Base-by-base conservation (phyloP, 2,888 invertebrate species). In the Zootermopsis nevadensis region DNA sequence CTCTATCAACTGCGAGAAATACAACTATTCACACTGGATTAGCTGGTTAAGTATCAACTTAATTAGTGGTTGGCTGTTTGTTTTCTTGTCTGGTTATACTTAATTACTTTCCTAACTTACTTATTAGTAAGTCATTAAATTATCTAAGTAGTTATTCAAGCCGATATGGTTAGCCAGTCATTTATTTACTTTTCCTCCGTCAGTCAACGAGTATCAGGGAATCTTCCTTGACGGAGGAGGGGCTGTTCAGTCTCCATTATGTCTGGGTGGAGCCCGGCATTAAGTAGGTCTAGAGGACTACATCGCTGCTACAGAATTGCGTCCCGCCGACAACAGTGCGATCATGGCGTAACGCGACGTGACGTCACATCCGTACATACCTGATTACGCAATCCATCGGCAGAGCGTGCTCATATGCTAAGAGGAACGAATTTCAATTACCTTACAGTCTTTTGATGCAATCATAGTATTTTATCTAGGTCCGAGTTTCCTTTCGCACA, bases 351-450 rank as follows among this genome's bases (percentile, higher is more conserved):
- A 79, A 79, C 66, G 66, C 79, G 31, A 66, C 60, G 60, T 79
- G 79, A 79, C 79, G 79, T 79, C 79, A 79, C 66, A 79, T 79
- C 79, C 79, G 79, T 60, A 12, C 55, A 79, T 66, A 79, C 66
- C 27, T 79, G 79, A 79, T 79, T 79, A 79, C 79, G 77, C 77
- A 77, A 77, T 77, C 55, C 53, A 55, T 55, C 77, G 79, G 33
- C 79, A 79, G 79, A 79, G 60, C 66, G 60, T 79, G 79, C 55
- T 60, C 79, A 60, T 79, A 79, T 77, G 77, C 77, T 77, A 77
- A 77, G 77, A 77, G 77, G 77, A 77, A 79, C 79, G 79, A 79
- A 79, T 79, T 79, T 79, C 79, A 79, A 79, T 79, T 79, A 79
- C 79, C 60, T 66, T 60, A 10, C 24, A n/a, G 35, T n/a, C 24